A percentile compares a stretch with the other conserved stretches of the same genome.
These are phyloP conservation scores for Cariama cristata DNA, from an alignment of 2,113 vertebrate genomes.

Conservation along the genomic window DNA sequence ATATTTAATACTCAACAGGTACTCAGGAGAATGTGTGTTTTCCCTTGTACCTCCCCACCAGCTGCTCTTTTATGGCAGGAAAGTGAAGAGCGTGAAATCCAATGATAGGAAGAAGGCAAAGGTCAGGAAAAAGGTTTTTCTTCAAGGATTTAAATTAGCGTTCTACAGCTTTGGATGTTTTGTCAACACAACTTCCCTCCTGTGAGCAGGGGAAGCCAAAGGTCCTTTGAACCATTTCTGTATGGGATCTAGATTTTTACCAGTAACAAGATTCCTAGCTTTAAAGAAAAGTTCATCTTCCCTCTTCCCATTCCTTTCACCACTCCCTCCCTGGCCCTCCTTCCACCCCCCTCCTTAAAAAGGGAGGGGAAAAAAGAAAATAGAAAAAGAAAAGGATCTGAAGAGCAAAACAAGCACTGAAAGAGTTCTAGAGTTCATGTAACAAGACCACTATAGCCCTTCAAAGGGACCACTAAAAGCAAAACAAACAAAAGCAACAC, in stretches of 20 bases:
- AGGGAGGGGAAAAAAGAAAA: constrained; percentile 11
- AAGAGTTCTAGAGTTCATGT: constrained; percentile 45
- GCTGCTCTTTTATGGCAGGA: constrained; percentile 61
- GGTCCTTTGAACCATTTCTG: constrained; percentile 50
- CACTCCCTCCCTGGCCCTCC: neutral
- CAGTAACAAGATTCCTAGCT: neutral
- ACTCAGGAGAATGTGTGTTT: constrained; percentile 31
- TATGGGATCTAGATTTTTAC: constrained; percentile 48
- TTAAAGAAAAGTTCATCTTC: constrained; percentile 25
- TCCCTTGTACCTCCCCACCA: constrained; percentile 22
- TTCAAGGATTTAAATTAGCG: constrained; percentile 55
- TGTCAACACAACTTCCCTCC: constrained; percentile 62
- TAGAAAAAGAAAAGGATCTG: constrained; percentile 10
- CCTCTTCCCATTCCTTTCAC: neutral
- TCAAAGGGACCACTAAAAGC: constrained; percentile 59
- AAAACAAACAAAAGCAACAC: constrained; percentile 64
- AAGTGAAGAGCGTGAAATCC: constrained; percentile 64
- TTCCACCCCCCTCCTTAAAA: neutral
- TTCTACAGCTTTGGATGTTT: constrained; percentile 63
- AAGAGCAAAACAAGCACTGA: constrained; percentile 39
- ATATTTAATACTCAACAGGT: constrained; percentile 52
- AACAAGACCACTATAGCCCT: constrained; percentile 43
- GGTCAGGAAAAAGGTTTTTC: constrained; percentile 61
- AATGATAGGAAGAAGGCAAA: constrained; percentile 63
- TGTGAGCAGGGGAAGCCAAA: constrained; percentile 40